A percentile compares a stretch with the other conserved stretches of the same genome.
These are phyloP conservation scores for Harpagus bidentatus DNA, from an alignment of 2,113 vertebrate genomes.

Conservation along the genomic window DNA sequence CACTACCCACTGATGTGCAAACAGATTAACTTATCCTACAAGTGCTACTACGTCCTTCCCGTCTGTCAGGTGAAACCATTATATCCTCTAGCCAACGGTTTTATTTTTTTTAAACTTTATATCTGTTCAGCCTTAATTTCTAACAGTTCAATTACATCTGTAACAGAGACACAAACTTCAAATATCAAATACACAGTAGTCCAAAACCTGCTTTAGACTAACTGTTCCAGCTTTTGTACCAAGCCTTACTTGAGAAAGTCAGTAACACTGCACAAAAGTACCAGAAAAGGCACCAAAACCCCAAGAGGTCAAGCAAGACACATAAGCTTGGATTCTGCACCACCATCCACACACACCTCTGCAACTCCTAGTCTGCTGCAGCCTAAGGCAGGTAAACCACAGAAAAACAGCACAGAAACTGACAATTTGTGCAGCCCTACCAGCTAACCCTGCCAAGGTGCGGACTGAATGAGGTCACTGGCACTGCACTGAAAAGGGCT, in stretches of 20 bases:
- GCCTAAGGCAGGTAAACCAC: not conserved
- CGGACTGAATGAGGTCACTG: fast-evolving
- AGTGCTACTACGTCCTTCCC: not conserved
- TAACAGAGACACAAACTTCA: not conserved
- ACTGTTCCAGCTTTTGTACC: not conserved
- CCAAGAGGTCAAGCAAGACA: not conserved
- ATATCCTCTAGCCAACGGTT: not conserved
- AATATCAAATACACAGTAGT: not conserved
- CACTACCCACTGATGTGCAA: not conserved
- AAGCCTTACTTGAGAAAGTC: not conserved
- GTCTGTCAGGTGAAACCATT: not conserved
- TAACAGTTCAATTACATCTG: not conserved
- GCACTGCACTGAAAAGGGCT: not conserved
- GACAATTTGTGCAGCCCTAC: not conserved
- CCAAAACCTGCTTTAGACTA: not conserved
- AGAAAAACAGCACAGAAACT: not conserved
- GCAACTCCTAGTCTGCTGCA: not conserved
- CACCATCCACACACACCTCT: not conserved
- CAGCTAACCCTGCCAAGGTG: not conserved
- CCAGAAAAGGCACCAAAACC: not conserved
- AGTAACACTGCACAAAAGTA: not conserved
- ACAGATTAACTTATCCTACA: not conserved
- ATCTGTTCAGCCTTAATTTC: not conserved
- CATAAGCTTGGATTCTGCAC: not conserved
- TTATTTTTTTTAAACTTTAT: not conserved